phyloP scores from a whole-genome alignment of 1,140 invertebrate species.

The Tetranychus cinnabarinus region DNA sequence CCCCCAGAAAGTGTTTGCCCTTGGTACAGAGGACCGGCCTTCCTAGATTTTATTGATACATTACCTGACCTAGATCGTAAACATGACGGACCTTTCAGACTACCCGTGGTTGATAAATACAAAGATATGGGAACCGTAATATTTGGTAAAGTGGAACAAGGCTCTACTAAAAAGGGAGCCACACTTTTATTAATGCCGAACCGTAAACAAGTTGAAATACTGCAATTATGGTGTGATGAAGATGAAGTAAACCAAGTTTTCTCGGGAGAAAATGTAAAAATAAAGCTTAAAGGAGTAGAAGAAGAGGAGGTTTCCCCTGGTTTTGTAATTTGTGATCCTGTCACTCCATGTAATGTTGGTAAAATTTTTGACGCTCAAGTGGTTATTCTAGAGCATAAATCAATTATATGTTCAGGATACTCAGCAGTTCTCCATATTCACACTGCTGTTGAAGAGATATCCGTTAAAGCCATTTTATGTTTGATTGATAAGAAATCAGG shows the following conservation, averaged over 20 bases:
- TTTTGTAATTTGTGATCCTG: conserved; percentile 85
- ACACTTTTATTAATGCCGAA: conserved; percentile 91
- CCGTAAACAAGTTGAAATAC: conserved; percentile 74
- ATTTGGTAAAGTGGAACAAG: conserved; percentile 96
- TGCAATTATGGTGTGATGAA: conserved; percentile 90
- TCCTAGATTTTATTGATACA: conserved; percentile 88
- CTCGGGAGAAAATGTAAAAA: conserved; percentile 93
- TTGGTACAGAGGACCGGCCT: conserved; percentile 81
- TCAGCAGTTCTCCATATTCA: conserved; percentile 98
- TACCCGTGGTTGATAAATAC: conserved; percentile 96
- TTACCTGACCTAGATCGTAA: conserved; percentile 73
- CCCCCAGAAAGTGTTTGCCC: conserved; percentile 50
- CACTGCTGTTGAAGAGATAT: conserved; percentile 89
- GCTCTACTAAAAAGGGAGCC: conserved; percentile 68
- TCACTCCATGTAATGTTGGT: conserved; percentile 79
- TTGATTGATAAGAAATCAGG: conserved; percentile 95
- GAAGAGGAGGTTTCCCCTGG: conserved; percentile 94
- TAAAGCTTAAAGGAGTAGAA: conserved; percentile 94
- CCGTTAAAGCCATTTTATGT: conserved; percentile 83
- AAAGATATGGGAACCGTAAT: conserved; percentile 99
- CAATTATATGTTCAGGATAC: conserved; percentile 96
- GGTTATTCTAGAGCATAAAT: conserved; percentile 95
- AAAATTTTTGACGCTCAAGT: conserved; percentile 87
- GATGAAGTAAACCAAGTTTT: conserved; percentile 79
- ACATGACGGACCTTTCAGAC: conserved; percentile 77